Evolutionary conservation across 2,113 vertebrate genomes (phyloP).

Genomic region (Alligator mississippiensis): DNA sequence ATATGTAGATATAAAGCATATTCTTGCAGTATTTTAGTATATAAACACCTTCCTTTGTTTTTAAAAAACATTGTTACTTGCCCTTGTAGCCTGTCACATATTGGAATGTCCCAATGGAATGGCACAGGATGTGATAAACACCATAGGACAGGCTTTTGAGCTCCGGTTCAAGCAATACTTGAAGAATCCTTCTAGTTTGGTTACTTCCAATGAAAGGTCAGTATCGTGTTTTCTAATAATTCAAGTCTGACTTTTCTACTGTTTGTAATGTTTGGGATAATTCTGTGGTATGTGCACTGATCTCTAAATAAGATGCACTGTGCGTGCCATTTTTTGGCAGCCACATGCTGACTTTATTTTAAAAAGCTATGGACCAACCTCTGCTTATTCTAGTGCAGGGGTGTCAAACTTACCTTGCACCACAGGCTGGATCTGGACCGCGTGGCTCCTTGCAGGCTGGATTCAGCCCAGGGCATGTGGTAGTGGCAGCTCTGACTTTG

Average conservation of each 20-base stretch:
- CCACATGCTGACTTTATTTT: background rate
- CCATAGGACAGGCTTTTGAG: constrained; percentile 93
- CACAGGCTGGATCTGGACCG: no score
- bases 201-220: constrained; percentile 84
- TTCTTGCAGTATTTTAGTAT: background rate
- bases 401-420: no score
- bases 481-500: no score
- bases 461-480: no score
- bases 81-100: constrained; percentile 90
- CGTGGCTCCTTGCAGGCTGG: no score
- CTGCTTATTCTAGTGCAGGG: background rate
- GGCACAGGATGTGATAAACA: constrained; percentile 89
- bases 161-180: constrained; percentile 91
- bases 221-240: constrained; percentile 29
- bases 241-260: background rate
- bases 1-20: background rate
- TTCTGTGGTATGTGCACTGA: background rate
- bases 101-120: constrained; percentile 87
- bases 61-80: background rate
- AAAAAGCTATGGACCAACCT: background rate
- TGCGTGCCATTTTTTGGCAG: background rate
- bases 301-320: background rate
- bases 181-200: constrained; percentile 81
- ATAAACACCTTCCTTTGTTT: background rate
- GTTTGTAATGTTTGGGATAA: background rate